A percentile compares a stretch with the other conserved stretches of the same genome.
These are phyloP conservation scores for Acrossocheilus wenchowensis DNA, from an alignment of 2,797 vertebrate genomes.

Conservation along the genomic window DNA sequence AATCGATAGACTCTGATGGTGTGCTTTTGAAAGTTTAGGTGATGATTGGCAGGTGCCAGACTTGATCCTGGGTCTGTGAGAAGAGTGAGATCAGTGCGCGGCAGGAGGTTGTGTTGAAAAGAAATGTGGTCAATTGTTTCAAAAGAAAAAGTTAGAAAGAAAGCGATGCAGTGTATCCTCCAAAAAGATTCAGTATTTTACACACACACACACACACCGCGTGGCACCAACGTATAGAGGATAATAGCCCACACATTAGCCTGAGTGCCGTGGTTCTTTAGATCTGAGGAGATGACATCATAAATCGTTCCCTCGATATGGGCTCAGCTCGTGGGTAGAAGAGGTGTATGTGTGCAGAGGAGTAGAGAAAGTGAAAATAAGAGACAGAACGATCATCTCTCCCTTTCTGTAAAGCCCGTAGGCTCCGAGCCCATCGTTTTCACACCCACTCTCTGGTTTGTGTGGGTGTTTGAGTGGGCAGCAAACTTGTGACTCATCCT, in stretches of 20 bases:
- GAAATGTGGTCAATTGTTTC: conserved; percentile 17
- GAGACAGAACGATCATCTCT: conserved; percentile 47
- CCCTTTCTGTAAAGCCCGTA: conserved; percentile 52
- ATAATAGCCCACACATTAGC: conserved; percentile 72
- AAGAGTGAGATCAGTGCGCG: conserved; percentile 26
- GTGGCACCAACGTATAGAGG: conserved; percentile 20
- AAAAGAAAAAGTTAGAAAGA: conserved; percentile 43
- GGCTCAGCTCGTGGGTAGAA: conserved; percentile 70
- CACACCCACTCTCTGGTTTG: conserved; percentile 66
- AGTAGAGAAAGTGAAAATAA: conserved; percentile 48
- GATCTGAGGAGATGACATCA: conserved; percentile 79
- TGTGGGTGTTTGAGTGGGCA: conserved; percentile 64
- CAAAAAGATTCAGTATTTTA: conserved; percentile 27
- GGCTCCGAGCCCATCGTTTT: conserved; percentile 59
- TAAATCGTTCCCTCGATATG: conserved; percentile 73
- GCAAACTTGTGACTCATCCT: conserved; percentile 63
- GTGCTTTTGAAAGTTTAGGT: conserved; percentile 29
- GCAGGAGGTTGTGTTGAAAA: conserved; percentile 25
- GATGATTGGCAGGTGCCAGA: conserved; percentile 47
- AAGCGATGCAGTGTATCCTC: conserved; percentile 14
- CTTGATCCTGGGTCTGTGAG: conserved; percentile 13
- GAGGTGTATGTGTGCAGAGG: conserved; percentile 56
- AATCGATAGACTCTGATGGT: conserved; percentile 14
- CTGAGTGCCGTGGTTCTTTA: conserved; percentile 67
- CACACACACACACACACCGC: neutral